Base-by-base conservation (phyloP, 2,797 vertebrate species). In the Tadarida brasiliensis region DNA sequence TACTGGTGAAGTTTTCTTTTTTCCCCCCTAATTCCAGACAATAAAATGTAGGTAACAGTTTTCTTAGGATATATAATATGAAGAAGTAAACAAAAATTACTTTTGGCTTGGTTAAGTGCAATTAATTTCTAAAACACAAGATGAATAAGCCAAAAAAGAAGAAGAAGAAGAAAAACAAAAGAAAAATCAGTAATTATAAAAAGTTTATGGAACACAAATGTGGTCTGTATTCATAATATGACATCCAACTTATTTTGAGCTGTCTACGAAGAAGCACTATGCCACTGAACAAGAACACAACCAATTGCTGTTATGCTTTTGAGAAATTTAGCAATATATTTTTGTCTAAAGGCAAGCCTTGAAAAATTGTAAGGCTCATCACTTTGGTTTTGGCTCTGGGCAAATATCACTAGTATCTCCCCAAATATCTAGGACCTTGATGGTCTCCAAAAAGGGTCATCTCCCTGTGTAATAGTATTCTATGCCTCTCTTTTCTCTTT, bases 31-130 rank as follows among this genome's bases (percentile, higher is more conserved):
- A 91, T 82, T 91, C 28, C 39, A 94, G 82, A 51, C 33, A 76
- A 76, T 30, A 88, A 65, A 70, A 61, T 54, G 17, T 35, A 93
- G 16, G 51, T 67, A 88, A 74, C 17, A 54, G 39, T 67, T 81
- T 86, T 90, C 61, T 76, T 90, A 76, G 28, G 20, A 74, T 61
- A 74, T 11, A 76, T 4, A 90, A 68, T 76, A 61, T 44, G 10
- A 92, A 93, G 90, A 93, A 70, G 33, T 56, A 85, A 92, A 84
- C 10, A 35, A 73, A 89, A 78, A 82, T 68, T 39, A 82, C 56
- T 90, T 83, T 76, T 68, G n/a, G 16, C 28, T 57, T 93, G 1
- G 30, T 51, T 59, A 77, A 74, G 14, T 70, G 7, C n/a, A 87
- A 91, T 30, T 70, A 74, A 82, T 77, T 86, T 94, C 35, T 68